Percentiles rank a stretch among this genome's conserved stretches.
phyloP scores from a whole-genome alignment of 1,140 invertebrate species.

The Charaxes varanes region DNA sequence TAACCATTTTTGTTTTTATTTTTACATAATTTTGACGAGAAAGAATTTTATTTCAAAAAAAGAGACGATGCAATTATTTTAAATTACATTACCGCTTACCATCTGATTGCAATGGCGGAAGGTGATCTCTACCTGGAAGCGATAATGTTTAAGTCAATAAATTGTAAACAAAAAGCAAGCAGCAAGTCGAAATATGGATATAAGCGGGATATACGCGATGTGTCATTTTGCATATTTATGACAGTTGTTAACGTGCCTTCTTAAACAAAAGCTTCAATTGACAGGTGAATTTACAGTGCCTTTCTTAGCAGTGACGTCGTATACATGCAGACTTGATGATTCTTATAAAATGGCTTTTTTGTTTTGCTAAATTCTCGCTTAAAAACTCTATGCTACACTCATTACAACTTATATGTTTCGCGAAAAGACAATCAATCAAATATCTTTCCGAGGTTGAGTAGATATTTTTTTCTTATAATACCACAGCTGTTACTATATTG shows the following conservation, averaged over 20 bases:
- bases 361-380: too few relatives aligned
- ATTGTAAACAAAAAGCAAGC: not conserved
- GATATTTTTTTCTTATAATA: too few relatives aligned
- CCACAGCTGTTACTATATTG: too few relatives aligned
- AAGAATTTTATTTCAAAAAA: not conserved
- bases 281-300: not conserved
- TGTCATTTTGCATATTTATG: constrained; percentile 5
- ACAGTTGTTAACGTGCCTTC: constrained; percentile 5
- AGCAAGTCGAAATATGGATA: constrained; percentile 1
- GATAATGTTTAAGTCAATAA: constrained; percentile 6
- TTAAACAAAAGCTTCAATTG: constrained; percentile 1
- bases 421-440: too few relatives aligned
- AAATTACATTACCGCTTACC: constrained; percentile 1
- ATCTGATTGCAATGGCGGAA: constrained; percentile 2
- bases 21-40: too few relatives aligned
- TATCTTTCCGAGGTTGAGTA: too few relatives aligned
- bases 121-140: constrained; percentile 1
- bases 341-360: not conserved
- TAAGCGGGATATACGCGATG: constrained; percentile 1
- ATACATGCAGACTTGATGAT: too few relatives aligned
- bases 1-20: too few relatives aligned
- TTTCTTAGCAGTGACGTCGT: too few relatives aligned
- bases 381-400: too few relatives aligned
- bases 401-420: too few relatives aligned
- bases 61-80: not conserved